These are phyloP conservation scores for Bombus waltoni DNA, from an alignment of 1,140 invertebrate genomes.

Conservation along the genomic window DNA sequence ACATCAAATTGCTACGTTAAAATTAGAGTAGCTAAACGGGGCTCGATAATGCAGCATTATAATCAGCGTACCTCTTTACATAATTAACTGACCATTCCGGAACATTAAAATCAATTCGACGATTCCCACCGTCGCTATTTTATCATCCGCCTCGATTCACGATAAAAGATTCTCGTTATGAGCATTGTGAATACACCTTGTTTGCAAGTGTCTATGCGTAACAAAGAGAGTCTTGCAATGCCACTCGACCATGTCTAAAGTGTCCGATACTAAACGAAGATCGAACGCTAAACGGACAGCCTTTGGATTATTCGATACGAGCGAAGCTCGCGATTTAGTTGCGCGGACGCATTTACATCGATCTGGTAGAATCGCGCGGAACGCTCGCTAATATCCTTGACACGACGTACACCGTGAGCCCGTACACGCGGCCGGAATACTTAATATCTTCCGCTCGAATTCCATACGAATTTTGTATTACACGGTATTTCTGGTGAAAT, in stretches of 20 bases:
- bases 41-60: background rate
- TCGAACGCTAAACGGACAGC: background rate
- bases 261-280: background rate
- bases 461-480: constrained; percentile 61
- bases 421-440: constrained; percentile 46
- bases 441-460: constrained; percentile 48
- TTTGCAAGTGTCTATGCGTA: background rate
- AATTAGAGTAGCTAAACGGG: background rate
- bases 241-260: background rate
- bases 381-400: constrained; percentile 39
- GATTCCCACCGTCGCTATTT: background rate
- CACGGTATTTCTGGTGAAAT: constrained; percentile 53
- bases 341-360: background rate
- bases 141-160: background rate
- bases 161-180: background rate
- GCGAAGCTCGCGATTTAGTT: constrained; percentile 1
- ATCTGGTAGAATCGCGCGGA: background rate
- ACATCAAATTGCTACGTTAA: background rate
- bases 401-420: constrained; percentile 20
- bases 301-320: background rate
- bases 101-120: background rate
- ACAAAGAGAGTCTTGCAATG: background rate
- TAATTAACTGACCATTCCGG: background rate
- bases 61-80: background rate
- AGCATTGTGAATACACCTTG: background rate